Evolutionary conservation across 2,888 invertebrate species (phyloP), one percentile per base, ranked within the genome.

Genomic region (Clitarchus hookeri): DNA sequence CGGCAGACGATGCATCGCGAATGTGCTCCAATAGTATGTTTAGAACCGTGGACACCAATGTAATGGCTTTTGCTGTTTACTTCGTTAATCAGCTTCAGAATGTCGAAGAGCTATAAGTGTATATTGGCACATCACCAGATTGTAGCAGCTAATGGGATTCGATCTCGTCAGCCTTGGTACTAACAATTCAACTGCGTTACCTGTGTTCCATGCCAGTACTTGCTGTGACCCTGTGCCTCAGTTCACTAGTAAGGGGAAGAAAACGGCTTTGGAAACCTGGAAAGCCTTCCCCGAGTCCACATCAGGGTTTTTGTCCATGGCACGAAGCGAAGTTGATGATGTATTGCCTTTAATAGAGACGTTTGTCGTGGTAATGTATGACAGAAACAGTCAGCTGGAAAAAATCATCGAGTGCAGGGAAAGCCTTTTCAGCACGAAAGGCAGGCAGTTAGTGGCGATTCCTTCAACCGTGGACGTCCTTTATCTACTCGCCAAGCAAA

Each of bases 141-240:
- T 82, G 27, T 82, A 26, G 82, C 82, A 82, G 82, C 26, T 82
- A 8, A 82, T 82, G 82, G 26, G 19, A n/a, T n/a, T n/a, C n/a
- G n/a, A 82, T 27, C 27, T 82, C 11, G 19, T 27, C 82, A 82
- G 27, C 27, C 26, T 82, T 82, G 82, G 82, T 12, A 6, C 27
- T 25, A 25, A 82, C 16, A 82, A 27, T 11, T 82, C 82, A 79
- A 19, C 79, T 79, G 79, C 9, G 19, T 79, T 79, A 79, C 79
- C 82, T 27, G 23, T 82, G 6, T 82, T 82, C 44, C 19, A 82
- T 82, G 36, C 26, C 26, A 0, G 0, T 26, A 82, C 82, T 82
- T 8, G 27, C 44, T 82, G 78, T 23, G 82, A 82, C 2, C 6
- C 82, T n/a, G 82, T 82, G 36, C 26, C 36, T 9, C 27, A 36